Conservation (phyloP, 2,888 invertebrate genomes). For the Uropetala carovei region DNA sequence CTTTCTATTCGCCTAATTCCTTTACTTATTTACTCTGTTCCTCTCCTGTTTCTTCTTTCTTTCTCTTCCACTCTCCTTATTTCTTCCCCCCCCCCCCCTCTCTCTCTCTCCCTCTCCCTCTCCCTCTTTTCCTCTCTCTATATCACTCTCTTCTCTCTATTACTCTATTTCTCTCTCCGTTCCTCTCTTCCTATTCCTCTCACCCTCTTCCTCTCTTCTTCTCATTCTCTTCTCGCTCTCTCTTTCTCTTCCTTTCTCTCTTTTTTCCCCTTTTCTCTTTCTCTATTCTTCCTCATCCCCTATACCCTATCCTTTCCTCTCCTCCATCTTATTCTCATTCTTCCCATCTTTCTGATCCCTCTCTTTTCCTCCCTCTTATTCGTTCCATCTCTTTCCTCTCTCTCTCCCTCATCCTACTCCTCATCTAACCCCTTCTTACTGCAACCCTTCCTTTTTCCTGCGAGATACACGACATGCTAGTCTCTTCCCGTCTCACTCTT, state of each 20-base stretch:
- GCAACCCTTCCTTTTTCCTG: not conserved
- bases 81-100: not conserved
- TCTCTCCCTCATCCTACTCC: not conserved
- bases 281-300: not conserved
- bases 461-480: not conserved
- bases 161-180: not conserved
- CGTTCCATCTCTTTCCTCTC: not conserved
- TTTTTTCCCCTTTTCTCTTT: too few relatives aligned
- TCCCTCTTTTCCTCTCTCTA: not conserved
- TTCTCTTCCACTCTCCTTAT: not conserved
- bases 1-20: too few relatives aligned
- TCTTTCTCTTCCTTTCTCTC: too few relatives aligned
- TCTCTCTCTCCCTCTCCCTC: not conserved
- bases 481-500: not conserved
- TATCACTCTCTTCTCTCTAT: too few relatives aligned
- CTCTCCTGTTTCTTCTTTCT: not conserved
- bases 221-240: too few relatives aligned
- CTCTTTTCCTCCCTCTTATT: not conserved
- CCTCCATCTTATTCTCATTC: not conserved
- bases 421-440: not conserved
- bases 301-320: too few relatives aligned
- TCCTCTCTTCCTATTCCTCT: not conserved
- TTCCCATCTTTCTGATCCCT: too few relatives aligned
- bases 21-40: too few relatives aligned
- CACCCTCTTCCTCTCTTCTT: not conserved